A percentile compares a stretch with the other conserved stretches of the same genome.
phyloP scores from a whole-genome alignment of 1,140 invertebrate species.

The Vanessa atalanta region DNA sequence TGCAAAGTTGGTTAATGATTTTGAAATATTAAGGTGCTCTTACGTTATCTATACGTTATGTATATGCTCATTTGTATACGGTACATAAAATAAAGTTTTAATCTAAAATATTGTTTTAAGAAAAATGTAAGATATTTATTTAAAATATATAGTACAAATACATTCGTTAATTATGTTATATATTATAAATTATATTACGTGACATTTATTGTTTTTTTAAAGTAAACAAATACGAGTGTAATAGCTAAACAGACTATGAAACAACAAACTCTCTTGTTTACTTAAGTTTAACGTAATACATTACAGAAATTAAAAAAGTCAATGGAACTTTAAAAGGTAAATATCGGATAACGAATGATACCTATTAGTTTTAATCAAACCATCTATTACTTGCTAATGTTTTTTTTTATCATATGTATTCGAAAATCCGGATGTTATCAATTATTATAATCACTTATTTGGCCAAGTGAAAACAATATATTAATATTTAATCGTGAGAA shows the following conservation, averaged over 20 bases:
- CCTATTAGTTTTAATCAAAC: not conserved
- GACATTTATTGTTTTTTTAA: not conserved
- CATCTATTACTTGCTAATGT: too few relatives aligned
- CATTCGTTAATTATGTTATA: too few relatives aligned
- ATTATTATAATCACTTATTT: not conserved
- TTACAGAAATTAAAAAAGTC: too few relatives aligned
- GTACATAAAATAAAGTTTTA: too few relatives aligned
- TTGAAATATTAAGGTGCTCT: conserved; percentile 68
- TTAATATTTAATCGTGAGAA: not conserved
- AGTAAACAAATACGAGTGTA: not conserved
- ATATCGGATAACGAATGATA: not conserved
- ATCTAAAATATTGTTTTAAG: not conserved
- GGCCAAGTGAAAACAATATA: not conserved
- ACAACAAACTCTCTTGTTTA: too few relatives aligned
- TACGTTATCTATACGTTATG: not conserved
- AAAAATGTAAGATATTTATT: not conserved
- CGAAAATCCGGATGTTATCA: not conserved
- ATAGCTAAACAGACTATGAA: too few relatives aligned
- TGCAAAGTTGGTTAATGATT: conserved; percentile 75
- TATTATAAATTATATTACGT: too few relatives aligned
- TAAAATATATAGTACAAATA: too few relatives aligned
- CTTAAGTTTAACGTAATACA: too few relatives aligned
- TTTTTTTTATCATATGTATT: too few relatives aligned
- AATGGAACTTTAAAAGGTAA: not conserved
- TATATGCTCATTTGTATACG: not conserved